Evolutionary conservation across 2,113 vertebrate species (phyloP).

Genomic region (Ceyx cyanopectus): DNA sequence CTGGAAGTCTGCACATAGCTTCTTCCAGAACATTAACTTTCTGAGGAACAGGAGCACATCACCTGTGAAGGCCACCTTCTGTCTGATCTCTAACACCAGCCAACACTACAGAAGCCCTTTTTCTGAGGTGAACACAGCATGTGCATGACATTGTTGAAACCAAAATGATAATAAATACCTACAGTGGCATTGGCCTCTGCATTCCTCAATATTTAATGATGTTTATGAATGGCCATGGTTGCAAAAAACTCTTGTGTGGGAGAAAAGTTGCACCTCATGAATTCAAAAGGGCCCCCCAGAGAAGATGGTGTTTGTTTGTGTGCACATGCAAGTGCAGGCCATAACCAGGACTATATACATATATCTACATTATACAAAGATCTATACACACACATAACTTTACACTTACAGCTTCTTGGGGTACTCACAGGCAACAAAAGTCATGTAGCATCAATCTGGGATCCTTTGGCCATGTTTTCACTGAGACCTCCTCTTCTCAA

Average conservation of each 20-base stretch:
- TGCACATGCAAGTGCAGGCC: rapidly evolving
- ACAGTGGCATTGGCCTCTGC: not conserved
- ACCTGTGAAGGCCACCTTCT: not conserved
- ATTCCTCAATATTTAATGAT: not conserved
- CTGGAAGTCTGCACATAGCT: not conserved
- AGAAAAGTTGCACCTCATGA: not conserved
- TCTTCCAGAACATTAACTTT: not conserved
- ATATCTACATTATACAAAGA: not conserved
- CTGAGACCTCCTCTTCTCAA: not conserved
- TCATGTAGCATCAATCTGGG: not conserved
- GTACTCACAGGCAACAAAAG: not conserved
- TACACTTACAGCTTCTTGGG: not conserved
- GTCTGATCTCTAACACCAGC: not conserved
- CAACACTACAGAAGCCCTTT: not conserved
- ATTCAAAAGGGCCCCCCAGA: not conserved
- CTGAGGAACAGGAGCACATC: not conserved
- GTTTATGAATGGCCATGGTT: not conserved
- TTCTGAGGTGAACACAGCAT: not conserved
- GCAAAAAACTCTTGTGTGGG: not conserved
- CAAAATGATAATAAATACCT: not conserved
- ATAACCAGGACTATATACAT: not conserved
- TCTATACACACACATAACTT: not conserved
- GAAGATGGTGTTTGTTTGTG: rapidly evolving
- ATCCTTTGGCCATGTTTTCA: not conserved
- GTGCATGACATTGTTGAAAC: not conserved